Evolutionary conservation across 2,888 invertebrate genomes (phyloP), one percentile per base, ranked within the genome.

Genomic region (Ectemnius lituratus): DNA sequence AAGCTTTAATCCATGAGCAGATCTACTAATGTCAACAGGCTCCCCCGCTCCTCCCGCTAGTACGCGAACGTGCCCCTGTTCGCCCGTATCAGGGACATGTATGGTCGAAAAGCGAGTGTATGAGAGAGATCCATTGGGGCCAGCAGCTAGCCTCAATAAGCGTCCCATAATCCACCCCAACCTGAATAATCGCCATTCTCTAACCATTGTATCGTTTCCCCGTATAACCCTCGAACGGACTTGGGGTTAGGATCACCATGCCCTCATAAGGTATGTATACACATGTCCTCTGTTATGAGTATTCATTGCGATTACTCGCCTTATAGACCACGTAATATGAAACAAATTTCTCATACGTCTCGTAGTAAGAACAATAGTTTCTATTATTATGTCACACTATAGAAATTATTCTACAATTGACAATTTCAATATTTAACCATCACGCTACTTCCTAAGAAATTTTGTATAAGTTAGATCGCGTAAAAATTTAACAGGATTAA

Each of bases 1-100:
- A 90, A 90, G 89, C 87, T 88, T 88, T 90, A 90, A 90, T 90
- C 90, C 90, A 84, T 85, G 86, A 87, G 80, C 87, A 85, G 87
- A 90, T 90, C 89, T 88, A 84, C 87, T 86, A 90, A 88, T 89
- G 89, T 89, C 89, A 89, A 89, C 89, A 89, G 85, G 85, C 80
- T n/a, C 80, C 23, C 81, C 84, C 81, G 79, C 79, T 74, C 81
- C 81, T 78, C 78, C 73, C 69, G 75, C 75, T 66, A 23, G 61
- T 56, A 23, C 56, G 62, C 64, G 62, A 56, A 56, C 66, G 60
- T 37, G 37, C 37, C 23, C 23, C 3, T 3, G 23, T 69, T 49
- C 67, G n/a, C 62, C 59, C 49, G 63, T 62, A 72, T 66, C 63
- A 69, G 58, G 66, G 56, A 28, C 58, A 57, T 59, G 58, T n/a